Evolutionary conservation across 2,888 invertebrate species (phyloP).

Genomic region (Amphimallon solstitiale): DNA sequence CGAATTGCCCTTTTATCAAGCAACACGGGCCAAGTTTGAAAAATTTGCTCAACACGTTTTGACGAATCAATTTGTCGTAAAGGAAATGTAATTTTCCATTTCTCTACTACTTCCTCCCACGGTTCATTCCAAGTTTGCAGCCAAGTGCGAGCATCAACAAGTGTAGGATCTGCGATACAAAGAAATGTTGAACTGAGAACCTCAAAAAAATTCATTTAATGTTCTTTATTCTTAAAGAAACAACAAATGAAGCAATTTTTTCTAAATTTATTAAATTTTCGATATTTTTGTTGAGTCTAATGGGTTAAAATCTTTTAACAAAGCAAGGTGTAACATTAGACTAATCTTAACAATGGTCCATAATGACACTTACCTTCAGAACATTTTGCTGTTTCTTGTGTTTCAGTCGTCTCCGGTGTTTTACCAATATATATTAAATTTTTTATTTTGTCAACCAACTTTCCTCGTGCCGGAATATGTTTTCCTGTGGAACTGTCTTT

Average conservation of each 20-base stretch:
- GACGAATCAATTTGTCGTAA: not conserved
- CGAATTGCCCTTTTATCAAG: not conserved
- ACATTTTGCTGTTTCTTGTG: not conserved
- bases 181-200: not conserved
- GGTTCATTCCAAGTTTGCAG: not conserved
- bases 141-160: not conserved
- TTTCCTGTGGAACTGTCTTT: not conserved
- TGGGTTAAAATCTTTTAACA: too few species aligned
- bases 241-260: too few species aligned
- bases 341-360: too few species aligned
- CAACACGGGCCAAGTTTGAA: not conserved
- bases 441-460: too few species aligned
- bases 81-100: not conserved
- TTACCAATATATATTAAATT: not conserved
- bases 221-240: not conserved
- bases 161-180: not conserved
- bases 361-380: not conserved
- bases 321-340: too few species aligned
- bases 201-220: not conserved
- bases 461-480: not conserved
- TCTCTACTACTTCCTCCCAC: not conserved
- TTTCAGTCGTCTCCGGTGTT: not conserved
- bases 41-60: not conserved
- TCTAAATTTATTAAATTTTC: too few species aligned
- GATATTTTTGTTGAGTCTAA: too few species aligned